These are phyloP conservation scores for Cherax quadricarinatus DNA, from an alignment of 1,140 invertebrate genomes.

Conservation along the genomic window DNA sequence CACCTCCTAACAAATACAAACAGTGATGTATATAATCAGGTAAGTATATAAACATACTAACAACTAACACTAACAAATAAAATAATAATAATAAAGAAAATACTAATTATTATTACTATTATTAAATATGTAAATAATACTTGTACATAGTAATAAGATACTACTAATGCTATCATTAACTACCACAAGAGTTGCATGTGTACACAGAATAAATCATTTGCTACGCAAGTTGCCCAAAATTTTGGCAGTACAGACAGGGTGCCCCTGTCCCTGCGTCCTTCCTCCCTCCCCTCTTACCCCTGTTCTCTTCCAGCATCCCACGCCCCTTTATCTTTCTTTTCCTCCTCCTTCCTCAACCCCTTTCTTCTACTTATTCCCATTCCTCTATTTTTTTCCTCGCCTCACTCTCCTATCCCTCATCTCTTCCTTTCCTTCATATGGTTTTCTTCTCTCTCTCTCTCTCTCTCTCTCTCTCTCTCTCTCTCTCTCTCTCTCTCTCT, in stretches of 20 bases:
- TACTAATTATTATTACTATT: neutral
- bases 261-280: neutral
- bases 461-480: too few relatives aligned
- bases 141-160: too few relatives aligned
- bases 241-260: neutral
- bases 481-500: too few relatives aligned
- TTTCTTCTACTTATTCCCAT: neutral
- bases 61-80: neutral
- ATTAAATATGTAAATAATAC: too few relatives aligned
- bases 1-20: neutral
- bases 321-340: neutral
- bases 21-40: neutral
- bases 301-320: neutral
- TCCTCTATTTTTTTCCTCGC: neutral
- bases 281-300: neutral
- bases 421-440: too few relatives aligned
- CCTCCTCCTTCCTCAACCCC: neutral
- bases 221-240: too few relatives aligned
- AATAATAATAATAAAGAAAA: neutral
- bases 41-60: slow-evolving; percentile 13
- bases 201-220: too few relatives aligned
- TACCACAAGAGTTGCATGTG: too few relatives aligned
- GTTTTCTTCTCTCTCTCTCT: too few relatives aligned
- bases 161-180: too few relatives aligned
- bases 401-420: neutral